Evolutionary conservation across 2,797 vertebrate species (phyloP), one percentile per base, ranked within the genome.

Genomic region (Podarcis siculus): DNA sequence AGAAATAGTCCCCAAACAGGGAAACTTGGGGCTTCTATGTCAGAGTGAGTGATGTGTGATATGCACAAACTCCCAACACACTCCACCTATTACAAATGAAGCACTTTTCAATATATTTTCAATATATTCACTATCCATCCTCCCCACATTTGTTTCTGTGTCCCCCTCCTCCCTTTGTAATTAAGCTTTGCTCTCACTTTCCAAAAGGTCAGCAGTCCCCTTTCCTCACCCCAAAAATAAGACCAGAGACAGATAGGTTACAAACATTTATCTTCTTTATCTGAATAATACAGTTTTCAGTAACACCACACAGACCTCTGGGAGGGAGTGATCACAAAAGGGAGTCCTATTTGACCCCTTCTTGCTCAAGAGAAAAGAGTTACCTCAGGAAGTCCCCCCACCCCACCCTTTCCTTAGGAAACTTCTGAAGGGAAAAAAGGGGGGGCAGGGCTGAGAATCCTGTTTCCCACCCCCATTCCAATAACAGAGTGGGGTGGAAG

Each of bases 231-330:
- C 42, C 12, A 25, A 89, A 89, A 89, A 61, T 19, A 79, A 71
- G 49, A 13, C 83, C 4, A 17, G 13, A 55, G 55, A 69, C 49
- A 79, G 23, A 27, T 32, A 35, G 25, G 32, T 85, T 88, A 86
- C 58, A 81, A 76, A 67, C 19, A 82, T 81, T 67, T 85, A 6
- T 79, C 69, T 72, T 64, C 25, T 77, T 85, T 83, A 76, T 82
- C 42, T 27, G 61, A 89, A 89, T 86, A 81, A 89, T n/a, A 73
- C 21, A 23, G 7, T 81, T 77, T 37, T 32, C 42, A 58, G 37
- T 45, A 76, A 85, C 39, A 76, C 27, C 17, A 76, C 45, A 69
- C 39, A 69, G 25, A n/a, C 19, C 21, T 17, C 2, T 58, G n/a
- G 17, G 8, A 9, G 72, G 79, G 25, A 9, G 37, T 35, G 4